Evolutionary conservation across 30 jellyfish, hydroid and myxozoan genomes (phyloP).

Genomic region (Turritopsis dohrnii): DNA sequence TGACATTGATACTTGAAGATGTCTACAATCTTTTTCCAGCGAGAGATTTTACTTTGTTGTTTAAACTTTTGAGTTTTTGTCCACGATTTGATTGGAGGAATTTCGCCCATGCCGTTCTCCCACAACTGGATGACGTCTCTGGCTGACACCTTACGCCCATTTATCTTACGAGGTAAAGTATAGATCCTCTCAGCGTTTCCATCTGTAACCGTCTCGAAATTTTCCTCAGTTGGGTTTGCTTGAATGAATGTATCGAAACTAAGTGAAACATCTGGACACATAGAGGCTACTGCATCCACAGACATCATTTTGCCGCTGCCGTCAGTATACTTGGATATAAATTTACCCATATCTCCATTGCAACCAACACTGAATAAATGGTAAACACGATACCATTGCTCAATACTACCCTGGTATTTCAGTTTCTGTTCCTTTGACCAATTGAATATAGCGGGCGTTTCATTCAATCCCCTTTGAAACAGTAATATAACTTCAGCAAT

Average conservation of each 20-base stretch:
- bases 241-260: conserved; percentile 16
- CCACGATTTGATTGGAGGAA: conserved; percentile 89
- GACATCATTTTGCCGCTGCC: conserved; percentile 50
- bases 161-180: conserved; percentile 82
- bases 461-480: conserved; percentile 83
- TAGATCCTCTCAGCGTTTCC: conserved; percentile 15
- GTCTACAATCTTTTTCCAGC: conserved; percentile 94
- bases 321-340: conserved; percentile 49
- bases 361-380: conserved; percentile 46
- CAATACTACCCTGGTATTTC: conserved; percentile 45
- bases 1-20: conserved; percentile 69
- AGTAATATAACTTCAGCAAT: conserved; percentile 68
- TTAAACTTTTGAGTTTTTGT: conserved; percentile 72
- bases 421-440: conserved; percentile 50
- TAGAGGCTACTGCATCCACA: conserved; percentile 31
- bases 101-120: conserved; percentile 90
- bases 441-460: conserved; percentile 60
- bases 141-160: conserved; percentile 93
- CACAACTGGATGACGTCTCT: conserved; percentile 79
- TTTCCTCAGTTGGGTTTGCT: not conserved
- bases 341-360: conserved; percentile 43
- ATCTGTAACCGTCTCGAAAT: not conserved
- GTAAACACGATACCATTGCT: conserved; percentile 52
- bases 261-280: conserved; percentile 20
- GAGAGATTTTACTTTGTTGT: conserved; percentile 91